Evolutionary conservation across 1,140 invertebrate genomes (phyloP), one percentile per base, ranked within the genome.

Genomic region (Odontomachus brunneus): DNA sequence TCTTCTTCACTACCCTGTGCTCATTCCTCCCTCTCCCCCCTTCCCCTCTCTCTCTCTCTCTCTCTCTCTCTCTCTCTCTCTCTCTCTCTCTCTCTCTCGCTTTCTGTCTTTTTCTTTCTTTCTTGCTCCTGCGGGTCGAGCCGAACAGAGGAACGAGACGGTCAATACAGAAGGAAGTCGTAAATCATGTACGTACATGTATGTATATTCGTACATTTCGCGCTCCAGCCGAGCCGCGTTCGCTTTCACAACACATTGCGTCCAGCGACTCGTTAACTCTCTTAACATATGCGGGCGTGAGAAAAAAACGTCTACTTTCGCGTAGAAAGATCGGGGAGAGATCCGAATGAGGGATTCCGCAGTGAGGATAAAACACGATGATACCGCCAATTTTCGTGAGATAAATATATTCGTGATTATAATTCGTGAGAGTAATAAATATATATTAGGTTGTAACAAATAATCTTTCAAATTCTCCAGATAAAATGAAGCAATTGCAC

Each of bases 131-230:
- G 38, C 38, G 0, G 9, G 3, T 44, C 38, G 38, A 44, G 38
- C 38, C 38, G 74, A 72, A 33, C 81, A 85, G 51, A 57, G 65
- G n/a, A 76, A 84, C 74, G 74, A 82, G 65, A 74, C 83, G 84
- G 72, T 90, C 84, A 66, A 86, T 84, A 87, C 89, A 67, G 84
- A 87, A 84, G 71, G 69, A 85, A 87, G 71, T 89, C 90, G 73
- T 91, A 91, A 91, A 90, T 91, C 89, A 90, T 90, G 59, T 63
- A 60, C 73, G 78, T 84, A n/a, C n/a, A 85, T 84, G 84, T 88
- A 69, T 76, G 51, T 84, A 44, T 85, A 63, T 72, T 55, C 72
- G 71, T 65, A 33, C 33, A 51, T 26, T 63, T 29, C 38, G 51
- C 33, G 57, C 38, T 19, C n/a, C n/a, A n/a, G n/a, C n/a, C n/a